Base-by-base conservation (phyloP, 2,113 vertebrate species). In the Catharus minimus region DNA sequence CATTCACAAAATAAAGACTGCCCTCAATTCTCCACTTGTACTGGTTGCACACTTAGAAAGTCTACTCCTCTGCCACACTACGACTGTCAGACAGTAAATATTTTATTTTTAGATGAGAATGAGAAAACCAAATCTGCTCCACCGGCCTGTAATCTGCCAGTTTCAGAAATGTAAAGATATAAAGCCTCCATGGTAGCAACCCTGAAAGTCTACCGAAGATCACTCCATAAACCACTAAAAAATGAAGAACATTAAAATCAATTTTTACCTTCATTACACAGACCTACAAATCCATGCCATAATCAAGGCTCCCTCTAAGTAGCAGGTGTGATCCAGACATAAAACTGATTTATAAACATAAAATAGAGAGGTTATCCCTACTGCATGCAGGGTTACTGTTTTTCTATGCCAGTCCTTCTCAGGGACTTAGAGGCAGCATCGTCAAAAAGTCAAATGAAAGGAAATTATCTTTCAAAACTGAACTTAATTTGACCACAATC, bases 1-100 rank as follows among this genome's bases (percentile, higher is more conserved):
- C 28, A 18, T 41, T 81, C 66, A 36, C 38, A 61, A 61, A 19
- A 44, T 43, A 46, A 36, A 38, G 12, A 91, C 22, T 77, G 38
- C 19, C 18, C 39, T 32, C 0, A 0, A 65, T 18, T 83, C n/a
- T 44, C 36, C 9, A 41, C 19, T 55, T 77, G 14, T 2, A 39
- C 7, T 2, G 14, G n/a, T 0, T 69, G 17, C 1, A 7, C 14
- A 9, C 30, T 44, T 36, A 21, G 17, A 52, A 71, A 58, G 60
- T 49, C 39, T 41, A 32, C 28, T 56, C 46, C 14, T 27, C 0
- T 72, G 47, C 23, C 36, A 69, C 6, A 4, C n/a, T 49, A 55
- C 46, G 8, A 52, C 21, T 14, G 18, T 30, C 27, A 74, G 18
- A 7, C n/a, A 65, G 6, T 61, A 67, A 30, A 28, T 24, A n/a